These are phyloP conservation scores for Esox lucius DNA, from an alignment of 2,797 vertebrate genomes.

Conservation along the genomic window DNA sequence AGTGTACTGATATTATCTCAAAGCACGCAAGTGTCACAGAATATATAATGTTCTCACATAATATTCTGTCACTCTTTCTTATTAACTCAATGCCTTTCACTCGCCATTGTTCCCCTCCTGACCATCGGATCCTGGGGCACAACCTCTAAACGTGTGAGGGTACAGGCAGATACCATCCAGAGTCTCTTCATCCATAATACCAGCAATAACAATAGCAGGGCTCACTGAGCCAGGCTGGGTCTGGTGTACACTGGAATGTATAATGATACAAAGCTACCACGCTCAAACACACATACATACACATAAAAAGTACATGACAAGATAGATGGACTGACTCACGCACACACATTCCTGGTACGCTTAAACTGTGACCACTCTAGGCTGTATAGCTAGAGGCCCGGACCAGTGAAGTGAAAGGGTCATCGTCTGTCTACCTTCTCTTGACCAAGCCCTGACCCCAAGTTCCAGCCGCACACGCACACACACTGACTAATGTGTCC, in stretches of 20 bases:
- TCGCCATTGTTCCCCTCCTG: slow-evolving; percentile 1
- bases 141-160: slow-evolving; percentile 14
- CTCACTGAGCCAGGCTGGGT: not conserved
- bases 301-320: too few species aligned
- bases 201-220: slow-evolving; percentile 4
- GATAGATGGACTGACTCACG: not conserved
- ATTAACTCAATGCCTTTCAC: not conserved
- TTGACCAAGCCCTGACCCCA: slow-evolving; percentile 19
- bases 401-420: slow-evolving; percentile 4
- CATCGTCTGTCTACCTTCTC: slow-evolving; percentile 13
- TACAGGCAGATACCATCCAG: slow-evolving; percentile 4
- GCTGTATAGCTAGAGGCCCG: not conserved
- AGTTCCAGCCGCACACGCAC: slow-evolving; percentile 4
- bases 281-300: not conserved
- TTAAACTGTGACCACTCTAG: not conserved
- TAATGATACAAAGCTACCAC: not conserved
- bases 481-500: slow-evolving; percentile 1
- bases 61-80: not conserved
- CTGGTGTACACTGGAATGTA: not conserved
- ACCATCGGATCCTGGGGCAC: slow-evolving; percentile 4
- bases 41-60: not conserved
- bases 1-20: not conserved
- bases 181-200: slow-evolving; percentile 10
- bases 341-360: not conserved
- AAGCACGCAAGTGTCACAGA: not conserved